Base-by-base conservation (phyloP, 2,888 invertebrate species). In the Coronaproctus castanopsis region DNA sequence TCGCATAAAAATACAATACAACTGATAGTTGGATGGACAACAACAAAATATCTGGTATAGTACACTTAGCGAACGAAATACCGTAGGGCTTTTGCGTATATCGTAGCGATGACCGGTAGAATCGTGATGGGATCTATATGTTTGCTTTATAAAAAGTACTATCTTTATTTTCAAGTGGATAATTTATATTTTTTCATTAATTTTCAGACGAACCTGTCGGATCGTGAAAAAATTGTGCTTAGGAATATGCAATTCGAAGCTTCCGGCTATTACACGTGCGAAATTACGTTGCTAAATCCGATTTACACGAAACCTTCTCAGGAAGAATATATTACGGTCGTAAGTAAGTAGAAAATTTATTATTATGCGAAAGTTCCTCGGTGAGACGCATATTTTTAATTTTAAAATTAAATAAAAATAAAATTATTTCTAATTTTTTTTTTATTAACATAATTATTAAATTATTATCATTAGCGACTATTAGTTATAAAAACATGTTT, bases 271-370 rank as follows among this genome's bases (percentile, higher is more conserved):
- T 90, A 88, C 73, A 82, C 80, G 61, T 89, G 89, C 70, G 83
- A 85, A 69, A 87, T 88, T 23, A 85, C 87, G 59, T 80, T 85
- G 68, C 83, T 85, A 69, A 81, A 85, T 55, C 86, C 88, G 63
- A 81, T 88, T 68, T 87, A 84, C 72, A 85, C 85, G 50, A 85
- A 86, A 75, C 80, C 82, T 66, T 86, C 87, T 36, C 81, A 81
- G 67, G 77, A 79, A 67, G 83, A 84, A 70, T 80, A 85, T 71
- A 76, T 88, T 67, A 83, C 80, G 68, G 83, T 88, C 62, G 86
- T 87, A 73, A 82, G 88, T 87, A 72, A 79, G 85, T 79, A 63
- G 52, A 21, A 18, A n/a, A n/a, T n/a, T n/a, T n/a, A 57, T 20
- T 5, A 51, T 60, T 36, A 48, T 19, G 24, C n/a, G 24, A 36